These are phyloP conservation scores for Sebastes diploproa DNA, from an alignment of 2,797 vertebrate genomes.

Conservation along the genomic window DNA sequence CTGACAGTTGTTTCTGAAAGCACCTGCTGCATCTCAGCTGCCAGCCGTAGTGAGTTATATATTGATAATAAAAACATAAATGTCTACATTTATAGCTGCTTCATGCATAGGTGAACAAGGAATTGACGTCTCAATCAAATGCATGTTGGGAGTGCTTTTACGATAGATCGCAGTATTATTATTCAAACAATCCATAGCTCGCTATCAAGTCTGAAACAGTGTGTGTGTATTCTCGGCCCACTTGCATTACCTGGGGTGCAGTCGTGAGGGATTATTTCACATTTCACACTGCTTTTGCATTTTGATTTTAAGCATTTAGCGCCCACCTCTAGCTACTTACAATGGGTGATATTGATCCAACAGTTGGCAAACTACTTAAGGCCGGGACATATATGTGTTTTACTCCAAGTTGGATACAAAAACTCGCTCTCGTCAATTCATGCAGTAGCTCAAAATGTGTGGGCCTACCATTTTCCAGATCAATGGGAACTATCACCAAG, in stretches of 20 bases:
- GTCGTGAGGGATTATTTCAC: not conserved
- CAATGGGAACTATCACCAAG: not conserved
- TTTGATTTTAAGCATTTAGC: not conserved
- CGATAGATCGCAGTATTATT: not conserved
- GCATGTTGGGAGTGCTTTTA: not conserved
- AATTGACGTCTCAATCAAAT: not conserved
- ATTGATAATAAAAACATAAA: not conserved
- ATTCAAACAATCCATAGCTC: not conserved
- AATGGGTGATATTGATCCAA: not conserved
- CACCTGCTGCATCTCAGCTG: not conserved
- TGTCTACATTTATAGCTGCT: not conserved
- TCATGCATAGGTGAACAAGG: not conserved
- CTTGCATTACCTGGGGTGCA: not conserved
- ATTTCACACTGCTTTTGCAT: slow-evolving; percentile 9
- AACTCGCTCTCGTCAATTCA: not conserved
- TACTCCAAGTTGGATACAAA: not conserved
- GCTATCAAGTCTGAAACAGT: not conserved
- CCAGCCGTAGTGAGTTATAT: not conserved
- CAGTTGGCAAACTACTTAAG: not conserved
- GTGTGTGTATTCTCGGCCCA: not conserved
- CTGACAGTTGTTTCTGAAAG: not conserved
- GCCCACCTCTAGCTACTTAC: not conserved
- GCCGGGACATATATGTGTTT: not conserved
- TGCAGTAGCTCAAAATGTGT: slow-evolving; percentile 5
- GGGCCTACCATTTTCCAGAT: not conserved